Conservation (phyloP, 1,140 invertebrate species). For the Tetramorium alpestre region DNA sequence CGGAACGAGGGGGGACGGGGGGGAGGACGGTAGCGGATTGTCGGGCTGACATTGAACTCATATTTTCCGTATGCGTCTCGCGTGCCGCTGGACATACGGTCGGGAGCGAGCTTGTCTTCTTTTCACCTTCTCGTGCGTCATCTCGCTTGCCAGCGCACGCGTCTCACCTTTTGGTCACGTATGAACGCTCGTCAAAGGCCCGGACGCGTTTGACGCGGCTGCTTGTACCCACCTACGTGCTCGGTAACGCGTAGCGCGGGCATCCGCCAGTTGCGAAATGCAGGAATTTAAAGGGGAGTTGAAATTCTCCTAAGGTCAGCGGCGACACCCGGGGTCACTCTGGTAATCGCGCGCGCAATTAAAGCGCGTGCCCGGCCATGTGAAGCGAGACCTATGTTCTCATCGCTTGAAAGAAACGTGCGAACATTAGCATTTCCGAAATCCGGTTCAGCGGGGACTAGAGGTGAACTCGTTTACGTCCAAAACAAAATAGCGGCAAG, state of each 20-base stretch:
- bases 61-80: slow-evolving; percentile 77
- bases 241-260: slow-evolving; percentile 62
- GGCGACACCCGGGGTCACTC: slow-evolving; percentile 51
- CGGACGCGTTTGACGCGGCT: slow-evolving; percentile 47
- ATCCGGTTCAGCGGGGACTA: slow-evolving; percentile 3
- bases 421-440: slow-evolving; percentile 39
- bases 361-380: slow-evolving; percentile 33
- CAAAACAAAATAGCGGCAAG: not conserved
- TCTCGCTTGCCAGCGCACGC: not conserved
- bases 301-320: slow-evolving; percentile 69
- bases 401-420: not conserved
- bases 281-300: slow-evolving; percentile 75
- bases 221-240: slow-evolving; percentile 66
- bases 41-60: slow-evolving; percentile 74
- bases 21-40: slow-evolving; percentile 45
- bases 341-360: slow-evolving; percentile 61
- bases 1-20: slow-evolving; percentile 2
- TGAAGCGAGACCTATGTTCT: not conserved
- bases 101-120: slow-evolving; percentile 1
- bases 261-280: slow-evolving; percentile 81
- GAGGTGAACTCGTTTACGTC: not conserved
- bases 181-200: slow-evolving; percentile 9
- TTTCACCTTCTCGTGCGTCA: not conserved
- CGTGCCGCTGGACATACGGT: slow-evolving; percentile 53
- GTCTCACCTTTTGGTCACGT: slow-evolving; percentile 21